phyloP scores from a whole-genome alignment of 2,113 vertebrate genomes.

The Indicator maculatus region DNA sequence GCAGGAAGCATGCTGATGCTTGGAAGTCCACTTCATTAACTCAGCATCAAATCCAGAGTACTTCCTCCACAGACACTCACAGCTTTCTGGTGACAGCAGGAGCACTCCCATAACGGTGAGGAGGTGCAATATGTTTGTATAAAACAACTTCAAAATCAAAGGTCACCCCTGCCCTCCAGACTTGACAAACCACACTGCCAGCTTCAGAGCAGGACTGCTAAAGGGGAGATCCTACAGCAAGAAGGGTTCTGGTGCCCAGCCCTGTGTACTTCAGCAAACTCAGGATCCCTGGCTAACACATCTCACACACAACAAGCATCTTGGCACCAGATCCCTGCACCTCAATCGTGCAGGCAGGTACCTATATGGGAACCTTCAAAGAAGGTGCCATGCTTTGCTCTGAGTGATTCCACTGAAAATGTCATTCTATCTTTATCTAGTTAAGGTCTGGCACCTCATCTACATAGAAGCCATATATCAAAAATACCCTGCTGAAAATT shows the following conservation, averaged over 20 bases:
- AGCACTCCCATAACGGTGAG: background rate
- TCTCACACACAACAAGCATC: background rate
- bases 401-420: background rate
- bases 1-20: background rate
- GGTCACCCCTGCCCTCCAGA: background rate
- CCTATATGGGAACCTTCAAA: background rate
- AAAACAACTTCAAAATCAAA: background rate
- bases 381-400: background rate
- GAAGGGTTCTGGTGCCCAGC: background rate
- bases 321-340: background rate
- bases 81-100: background rate
- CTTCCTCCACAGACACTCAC: accelerated
- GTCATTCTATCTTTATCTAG: background rate
- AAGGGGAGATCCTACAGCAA: background rate
- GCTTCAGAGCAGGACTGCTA: background rate
- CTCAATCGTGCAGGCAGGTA: background rate
- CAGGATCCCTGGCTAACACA: accelerated
- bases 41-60: background rate
- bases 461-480: background rate
- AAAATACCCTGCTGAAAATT: background rate
- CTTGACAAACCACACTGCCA: background rate
- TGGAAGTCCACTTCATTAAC: background rate
- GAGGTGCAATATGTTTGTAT: background rate
- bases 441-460: background rate
- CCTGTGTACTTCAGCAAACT: background rate